phyloP scores from a whole-genome alignment of 2,113 vertebrate species.

The Ciconia stormi region DNA sequence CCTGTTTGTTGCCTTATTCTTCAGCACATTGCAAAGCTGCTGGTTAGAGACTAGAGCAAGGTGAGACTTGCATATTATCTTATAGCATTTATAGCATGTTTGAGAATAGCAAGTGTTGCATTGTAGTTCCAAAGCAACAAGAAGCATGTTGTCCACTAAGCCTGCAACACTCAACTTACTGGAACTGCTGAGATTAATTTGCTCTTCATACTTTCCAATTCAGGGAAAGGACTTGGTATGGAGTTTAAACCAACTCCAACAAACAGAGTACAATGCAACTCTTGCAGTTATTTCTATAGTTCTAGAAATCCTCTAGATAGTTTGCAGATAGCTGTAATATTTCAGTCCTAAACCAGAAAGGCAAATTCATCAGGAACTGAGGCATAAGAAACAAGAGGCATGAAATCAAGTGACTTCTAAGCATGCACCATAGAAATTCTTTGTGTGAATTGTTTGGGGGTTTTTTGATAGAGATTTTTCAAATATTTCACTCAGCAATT shows the following conservation, averaged over 20 bases:
- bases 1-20: background rate
- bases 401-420: background rate
- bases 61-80: background rate
- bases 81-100: background rate
- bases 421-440: background rate
- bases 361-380: background rate
- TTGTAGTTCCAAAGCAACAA: background rate
- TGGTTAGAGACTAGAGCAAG: background rate
- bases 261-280: background rate
- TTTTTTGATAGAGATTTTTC: background rate
- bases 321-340: background rate
- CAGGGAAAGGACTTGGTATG: background rate
- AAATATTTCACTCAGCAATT: background rate
- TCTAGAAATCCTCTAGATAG: background rate
- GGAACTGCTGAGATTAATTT: background rate
- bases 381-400: background rate
- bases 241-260: background rate
- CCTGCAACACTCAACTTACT: background rate
- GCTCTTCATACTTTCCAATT: background rate
- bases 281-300: background rate
- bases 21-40: background rate
- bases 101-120: background rate
- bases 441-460: background rate
- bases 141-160: background rate
- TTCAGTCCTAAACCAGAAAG: background rate